Conservation (phyloP, 2,888 invertebrate genomes). For the Acronicta psi region DNA sequence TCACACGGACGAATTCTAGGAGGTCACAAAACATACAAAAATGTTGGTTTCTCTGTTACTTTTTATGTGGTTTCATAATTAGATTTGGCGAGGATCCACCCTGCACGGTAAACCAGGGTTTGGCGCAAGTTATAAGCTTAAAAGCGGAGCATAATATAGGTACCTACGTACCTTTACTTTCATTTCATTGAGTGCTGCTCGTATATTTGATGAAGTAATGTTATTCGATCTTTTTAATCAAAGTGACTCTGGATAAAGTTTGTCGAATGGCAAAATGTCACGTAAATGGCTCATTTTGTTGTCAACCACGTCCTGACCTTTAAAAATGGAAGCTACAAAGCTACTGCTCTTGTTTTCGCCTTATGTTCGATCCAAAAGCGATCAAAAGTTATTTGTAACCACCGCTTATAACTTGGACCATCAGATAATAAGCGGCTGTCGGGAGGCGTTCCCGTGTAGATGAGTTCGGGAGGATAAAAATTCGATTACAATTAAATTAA, state of each 20-base stretch:
- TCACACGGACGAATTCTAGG: conserved; percentile 67
- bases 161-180: no score
- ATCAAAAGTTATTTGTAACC: no score
- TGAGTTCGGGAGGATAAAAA: conserved; percentile 85
- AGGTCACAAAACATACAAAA: conserved; percentile 76
- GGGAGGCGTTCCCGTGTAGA: conserved; percentile 78
- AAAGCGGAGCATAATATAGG: neutral
- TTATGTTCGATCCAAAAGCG: no score
- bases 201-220: no score
- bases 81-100: conserved; percentile 86
- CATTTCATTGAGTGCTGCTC: no score
- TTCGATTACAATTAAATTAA: conserved; percentile 88
- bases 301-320: no score
- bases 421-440: conserved; percentile 69
- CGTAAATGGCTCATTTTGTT: no score
- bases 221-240: no score
- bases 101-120: conserved; percentile 64
- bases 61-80: conserved; percentile 83
- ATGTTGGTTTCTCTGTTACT: conserved; percentile 68
- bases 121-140: conserved; percentile 62
- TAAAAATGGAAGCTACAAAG: no score
- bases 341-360: no score
- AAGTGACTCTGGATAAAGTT: no score
- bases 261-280: no score
- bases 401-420: conserved; percentile 52